Conservation (phyloP, 2,797 vertebrate genomes). For the Sandelia bainsii region DNA sequence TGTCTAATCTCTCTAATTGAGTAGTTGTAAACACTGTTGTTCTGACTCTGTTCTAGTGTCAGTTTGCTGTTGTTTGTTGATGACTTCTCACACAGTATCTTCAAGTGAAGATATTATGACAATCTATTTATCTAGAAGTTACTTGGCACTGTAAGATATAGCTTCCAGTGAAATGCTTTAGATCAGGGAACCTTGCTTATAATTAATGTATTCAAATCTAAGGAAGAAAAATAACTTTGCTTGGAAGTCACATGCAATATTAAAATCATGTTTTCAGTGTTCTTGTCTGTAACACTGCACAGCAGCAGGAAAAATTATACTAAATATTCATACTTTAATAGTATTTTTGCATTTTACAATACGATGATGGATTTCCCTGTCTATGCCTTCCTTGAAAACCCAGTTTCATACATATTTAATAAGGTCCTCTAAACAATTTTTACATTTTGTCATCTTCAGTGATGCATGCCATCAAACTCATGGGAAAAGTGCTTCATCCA, state of each 20-base stretch:
- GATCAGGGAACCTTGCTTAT: slow-evolving; percentile 45
- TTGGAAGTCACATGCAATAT: slow-evolving; percentile 64
- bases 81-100: slow-evolving; percentile 35
- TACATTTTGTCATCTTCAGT: slow-evolving; percentile 87
- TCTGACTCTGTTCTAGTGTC: slow-evolving; percentile 70
- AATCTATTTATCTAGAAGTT: slow-evolving; percentile 61
- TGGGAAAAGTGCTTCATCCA: slow-evolving; percentile 60
- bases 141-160: slow-evolving; percentile 34
- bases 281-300: slow-evolving; percentile 59
- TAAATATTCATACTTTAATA: slow-evolving; percentile 86
- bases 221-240: slow-evolving; percentile 61
- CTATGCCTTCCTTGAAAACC: slow-evolving; percentile 83
- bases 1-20: slow-evolving; percentile 81
- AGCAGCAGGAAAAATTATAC: slow-evolving; percentile 58
- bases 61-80: slow-evolving; percentile 66
- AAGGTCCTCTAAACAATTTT: slow-evolving; percentile 85
- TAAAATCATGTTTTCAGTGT: slow-evolving; percentile 62
- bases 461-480: slow-evolving; percentile 83
- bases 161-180: slow-evolving; percentile 33
- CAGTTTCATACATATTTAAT: slow-evolving; percentile 87
- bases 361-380: slow-evolving; percentile 86
- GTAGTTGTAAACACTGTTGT: slow-evolving; percentile 74
- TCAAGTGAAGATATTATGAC: slow-evolving; percentile 46
- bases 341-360: slow-evolving; percentile 82
- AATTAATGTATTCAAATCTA: slow-evolving; percentile 68